A percentile compares a stretch with the other conserved stretches of the same genome.
Evolutionary conservation across 2,888 invertebrate genomes (phyloP).

Genomic region (Blera fallax): DNA sequence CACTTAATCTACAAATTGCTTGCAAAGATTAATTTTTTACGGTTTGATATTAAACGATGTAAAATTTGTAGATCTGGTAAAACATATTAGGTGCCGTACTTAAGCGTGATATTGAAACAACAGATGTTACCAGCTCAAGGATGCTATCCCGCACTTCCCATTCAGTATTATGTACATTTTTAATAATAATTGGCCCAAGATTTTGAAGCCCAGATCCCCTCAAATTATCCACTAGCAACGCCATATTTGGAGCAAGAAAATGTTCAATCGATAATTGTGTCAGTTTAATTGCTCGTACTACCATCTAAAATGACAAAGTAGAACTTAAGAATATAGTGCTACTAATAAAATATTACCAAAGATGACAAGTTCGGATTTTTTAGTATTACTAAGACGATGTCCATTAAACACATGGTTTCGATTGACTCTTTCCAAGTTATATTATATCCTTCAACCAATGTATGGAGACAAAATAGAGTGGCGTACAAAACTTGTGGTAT

Average conservation of each 20-base stretch:
- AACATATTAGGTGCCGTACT: conserved; percentile 83
- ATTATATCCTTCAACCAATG: conserved; percentile 86
- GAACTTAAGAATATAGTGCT: conserved; percentile 74
- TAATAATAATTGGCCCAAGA: conserved; percentile 86
- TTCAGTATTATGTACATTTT: conserved; percentile 87
- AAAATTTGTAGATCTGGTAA: not conserved
- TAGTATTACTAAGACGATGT: conserved; percentile 83
- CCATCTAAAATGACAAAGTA: conserved; percentile 83
- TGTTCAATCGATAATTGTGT: conserved; percentile 87
- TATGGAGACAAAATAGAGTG: conserved; percentile 86
- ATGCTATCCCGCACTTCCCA: conserved; percentile 93
- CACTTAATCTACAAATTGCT: too few species aligned
- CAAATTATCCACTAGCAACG: conserved; percentile 86
- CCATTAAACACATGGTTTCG: conserved; percentile 87
- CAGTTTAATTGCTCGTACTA: conserved; percentile 87
- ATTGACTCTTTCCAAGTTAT: conserved; percentile 91
- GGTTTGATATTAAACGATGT: too few species aligned
- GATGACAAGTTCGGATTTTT: conserved; percentile 83
- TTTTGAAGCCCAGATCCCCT: conserved; percentile 86
- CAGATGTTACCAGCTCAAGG: conserved; percentile 87
- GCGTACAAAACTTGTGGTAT: conserved; percentile 84
- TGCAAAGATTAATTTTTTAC: too few species aligned
- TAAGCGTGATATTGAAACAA: conserved; percentile 86
- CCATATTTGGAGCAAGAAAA: conserved; percentile 90
- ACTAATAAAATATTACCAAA: conserved; percentile 80